Percentiles rank a stretch among this genome's conserved stretches.
These are phyloP conservation scores for Limnothrissa miodon DNA, from an alignment of 2,113 vertebrate species.

Conservation along the genomic window DNA sequence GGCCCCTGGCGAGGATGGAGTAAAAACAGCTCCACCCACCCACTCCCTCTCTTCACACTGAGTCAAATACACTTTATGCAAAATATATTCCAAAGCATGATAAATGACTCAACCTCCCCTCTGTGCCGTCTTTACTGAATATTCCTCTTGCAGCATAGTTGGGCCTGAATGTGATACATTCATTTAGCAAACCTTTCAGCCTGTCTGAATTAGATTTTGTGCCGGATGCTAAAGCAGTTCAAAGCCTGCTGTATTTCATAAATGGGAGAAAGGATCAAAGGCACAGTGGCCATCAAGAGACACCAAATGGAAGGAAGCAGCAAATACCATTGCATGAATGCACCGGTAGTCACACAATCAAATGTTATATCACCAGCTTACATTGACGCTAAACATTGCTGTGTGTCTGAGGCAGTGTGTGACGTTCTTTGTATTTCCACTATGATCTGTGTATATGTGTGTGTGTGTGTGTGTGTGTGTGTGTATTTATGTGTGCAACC, in stretches of 20 bases:
- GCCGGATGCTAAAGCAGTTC: background rate
- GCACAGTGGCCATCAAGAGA: background rate
- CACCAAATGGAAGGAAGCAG: background rate
- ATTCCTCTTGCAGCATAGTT: background rate
- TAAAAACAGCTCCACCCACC: background rate
- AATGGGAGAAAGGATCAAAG: background rate
- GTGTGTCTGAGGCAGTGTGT: background rate
- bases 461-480: background rate
- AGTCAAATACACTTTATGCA: background rate
- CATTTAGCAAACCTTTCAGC: background rate
- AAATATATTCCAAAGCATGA: background rate
- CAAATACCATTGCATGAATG: background rate
- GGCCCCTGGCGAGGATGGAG: background rate
- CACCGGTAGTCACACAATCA: background rate
- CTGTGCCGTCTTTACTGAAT: background rate
- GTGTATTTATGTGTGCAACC: background rate
- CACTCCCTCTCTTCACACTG: background rate
- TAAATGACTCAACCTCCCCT: slow-evolving; percentile 1
- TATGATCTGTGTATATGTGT: background rate
- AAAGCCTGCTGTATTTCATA: background rate
- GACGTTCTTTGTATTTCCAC: background rate
- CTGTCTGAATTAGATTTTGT: background rate
- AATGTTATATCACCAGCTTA: background rate
- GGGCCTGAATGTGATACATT: background rate
- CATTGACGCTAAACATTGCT: background rate